Base-by-base conservation (phyloP, 2,113 vertebrate genomes). In the Indicator indicator region DNA sequence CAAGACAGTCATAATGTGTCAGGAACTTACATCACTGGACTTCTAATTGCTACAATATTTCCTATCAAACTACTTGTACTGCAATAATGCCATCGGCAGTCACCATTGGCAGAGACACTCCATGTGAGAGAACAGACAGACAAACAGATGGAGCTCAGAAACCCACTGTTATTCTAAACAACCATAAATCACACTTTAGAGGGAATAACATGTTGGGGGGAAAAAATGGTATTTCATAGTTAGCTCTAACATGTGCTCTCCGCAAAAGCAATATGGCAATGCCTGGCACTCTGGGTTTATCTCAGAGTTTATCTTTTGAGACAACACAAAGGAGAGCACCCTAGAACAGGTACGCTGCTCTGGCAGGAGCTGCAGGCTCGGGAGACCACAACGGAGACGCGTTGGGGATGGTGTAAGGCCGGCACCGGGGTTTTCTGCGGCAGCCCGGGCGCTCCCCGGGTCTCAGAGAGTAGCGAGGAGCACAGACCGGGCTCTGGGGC, bases 11-110 rank as follows among this genome's bases (percentile, higher is more conserved):
- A 78, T 8, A 75, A 75, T 3, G 87, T 26, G 81, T 90, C 89
- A 78, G 94, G 81, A 84, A 87, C 94, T 93, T 84, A 86, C 89
- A 95, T 90, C 95, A 92, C 94, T 7, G 91, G 90, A 69, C 94
- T 50, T 84, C 5, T 72, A 78, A 88, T 62, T 92, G 86, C 89
- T 65, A 44, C 86, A 88, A 18, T 75, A 92, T 95, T 96, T 95
- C 95, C 89, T 55, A 93, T 74, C 88, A 56, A 83, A 28, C 44
- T 44, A 4, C 76, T 73, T 38, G 27, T 8, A 18, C 90, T 14
- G 93, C 67, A 64, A 62, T 24, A 88, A 72, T 4, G 94, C 76
- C 71, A 59, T 3, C 23, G 78, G 90, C 90, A 63, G 87, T 26
- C 89, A 68, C 44, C 88, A 21, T 4, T 3, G 89, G 71, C 92